Conservation (phyloP, 2,888 invertebrate species). For the Plemyria rubiginata region DNA sequence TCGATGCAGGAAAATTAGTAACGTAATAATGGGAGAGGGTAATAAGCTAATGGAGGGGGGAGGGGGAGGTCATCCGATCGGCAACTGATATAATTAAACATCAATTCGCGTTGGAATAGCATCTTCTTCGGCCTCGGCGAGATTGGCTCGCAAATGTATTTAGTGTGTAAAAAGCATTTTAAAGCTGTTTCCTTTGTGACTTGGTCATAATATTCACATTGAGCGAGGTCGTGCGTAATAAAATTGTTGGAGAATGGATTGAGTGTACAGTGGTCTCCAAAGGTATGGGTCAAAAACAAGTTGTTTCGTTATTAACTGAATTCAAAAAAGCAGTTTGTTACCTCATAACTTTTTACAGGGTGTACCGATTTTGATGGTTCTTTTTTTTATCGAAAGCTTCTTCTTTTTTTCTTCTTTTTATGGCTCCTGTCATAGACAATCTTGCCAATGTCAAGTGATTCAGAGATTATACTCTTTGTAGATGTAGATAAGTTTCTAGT, state of each 20-base stretch:
- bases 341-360: too few species aligned
- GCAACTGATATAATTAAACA: conserved; percentile 70
- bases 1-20: conserved; percentile 82
- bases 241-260: not conserved
- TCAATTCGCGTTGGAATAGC: conserved; percentile 67
- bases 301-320: too few species aligned
- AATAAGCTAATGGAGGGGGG: conserved; percentile 77
- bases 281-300: too few species aligned
- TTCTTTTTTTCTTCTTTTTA: too few species aligned
- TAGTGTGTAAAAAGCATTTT: conserved; percentile 39
- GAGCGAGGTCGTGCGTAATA: not conserved
- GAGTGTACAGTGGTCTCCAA: not conserved
- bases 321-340: too few species aligned
- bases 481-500: too few species aligned
- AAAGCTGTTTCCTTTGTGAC: not conserved
- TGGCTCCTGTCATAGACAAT: too few species aligned
- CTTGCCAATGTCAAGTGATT: too few species aligned
- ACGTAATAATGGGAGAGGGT: conserved; percentile 78
- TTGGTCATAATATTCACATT: not conserved
- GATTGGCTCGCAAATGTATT: conserved; percentile 63
- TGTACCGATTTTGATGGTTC: too few species aligned
- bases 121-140: conserved; percentile 57
- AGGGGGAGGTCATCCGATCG: conserved; percentile 72
- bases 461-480: too few species aligned
- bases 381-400: too few species aligned